Evolutionary conservation across 2,888 invertebrate genomes (phyloP).

Genomic region (Hypolimnas misippus): DNA sequence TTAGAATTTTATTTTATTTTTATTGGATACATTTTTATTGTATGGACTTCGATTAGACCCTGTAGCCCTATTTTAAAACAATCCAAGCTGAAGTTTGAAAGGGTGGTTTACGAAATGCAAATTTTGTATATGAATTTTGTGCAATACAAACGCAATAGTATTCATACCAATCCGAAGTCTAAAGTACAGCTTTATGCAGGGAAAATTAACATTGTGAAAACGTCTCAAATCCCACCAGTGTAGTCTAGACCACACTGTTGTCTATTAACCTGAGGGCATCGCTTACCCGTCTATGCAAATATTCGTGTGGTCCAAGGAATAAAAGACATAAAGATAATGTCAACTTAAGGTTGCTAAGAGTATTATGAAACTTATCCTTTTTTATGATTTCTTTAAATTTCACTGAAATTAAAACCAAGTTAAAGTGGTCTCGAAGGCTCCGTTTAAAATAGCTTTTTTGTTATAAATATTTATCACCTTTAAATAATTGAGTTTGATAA

Average conservation of each 20-base stretch:
- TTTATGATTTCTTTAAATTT: slow-evolving; percentile 7
- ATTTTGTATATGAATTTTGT: no score
- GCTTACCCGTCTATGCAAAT: slow-evolving; percentile 58
- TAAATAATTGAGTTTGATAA: no score
- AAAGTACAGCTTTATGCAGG: not conserved
- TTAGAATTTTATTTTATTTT: no score
- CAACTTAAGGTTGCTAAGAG: not conserved
- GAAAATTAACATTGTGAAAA: not conserved
- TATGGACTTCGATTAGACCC: no score
- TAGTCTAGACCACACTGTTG: slow-evolving; percentile 58
- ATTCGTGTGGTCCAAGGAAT: slow-evolving; percentile 46
- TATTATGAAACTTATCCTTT: not conserved
- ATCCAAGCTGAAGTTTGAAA: no score
- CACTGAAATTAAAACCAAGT: slow-evolving; percentile 11
- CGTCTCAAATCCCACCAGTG: slow-evolving; percentile 29
- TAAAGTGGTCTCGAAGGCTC: not conserved
- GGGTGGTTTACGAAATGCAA: no score
- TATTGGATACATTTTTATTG: no score
- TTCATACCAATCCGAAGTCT: not conserved
- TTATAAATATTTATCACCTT: no score
- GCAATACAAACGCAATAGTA: not conserved
- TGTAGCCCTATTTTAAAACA: no score
- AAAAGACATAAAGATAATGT: slow-evolving; percentile 12
- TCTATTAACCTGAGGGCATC: slow-evolving; percentile 65
- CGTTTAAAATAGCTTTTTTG: not conserved